phyloP scores from a whole-genome alignment of 2,113 vertebrate species.

The Oreochromis spilurus region DNA sequence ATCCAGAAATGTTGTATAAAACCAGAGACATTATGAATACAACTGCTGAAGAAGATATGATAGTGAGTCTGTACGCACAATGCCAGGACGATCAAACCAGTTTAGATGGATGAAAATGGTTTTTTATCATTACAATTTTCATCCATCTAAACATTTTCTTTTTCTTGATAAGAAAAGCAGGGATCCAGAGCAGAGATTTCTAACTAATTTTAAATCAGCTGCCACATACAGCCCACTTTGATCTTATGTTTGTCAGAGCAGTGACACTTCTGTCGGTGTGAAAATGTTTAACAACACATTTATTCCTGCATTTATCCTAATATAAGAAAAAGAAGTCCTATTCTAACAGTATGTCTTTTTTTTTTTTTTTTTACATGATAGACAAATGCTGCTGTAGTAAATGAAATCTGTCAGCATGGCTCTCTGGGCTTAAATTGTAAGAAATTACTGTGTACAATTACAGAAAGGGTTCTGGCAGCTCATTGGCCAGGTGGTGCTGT shows the following conservation, averaged over 20 bases:
- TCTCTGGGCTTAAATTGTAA: not conserved
- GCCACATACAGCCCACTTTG: not conserved
- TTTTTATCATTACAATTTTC: not conserved
- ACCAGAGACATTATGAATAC: not conserved
- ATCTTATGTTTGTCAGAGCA: not conserved
- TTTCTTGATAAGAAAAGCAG: not conserved
- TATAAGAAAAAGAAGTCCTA: not conserved
- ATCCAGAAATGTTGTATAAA: not conserved
- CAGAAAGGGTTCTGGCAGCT: not conserved
- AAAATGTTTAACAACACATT: not conserved
- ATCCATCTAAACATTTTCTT: not conserved
- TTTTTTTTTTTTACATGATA: rapidly evolving
- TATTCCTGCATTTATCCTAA: not conserved
- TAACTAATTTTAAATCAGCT: not conserved
- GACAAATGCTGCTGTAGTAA: not conserved
- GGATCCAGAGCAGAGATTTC: not conserved
- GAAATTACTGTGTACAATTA: not conserved
- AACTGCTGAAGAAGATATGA: not conserved
- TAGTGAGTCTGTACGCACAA: not conserved
- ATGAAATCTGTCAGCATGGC: not conserved
- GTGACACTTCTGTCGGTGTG: not conserved
- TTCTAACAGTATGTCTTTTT: not conserved
- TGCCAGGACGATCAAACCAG: not conserved
- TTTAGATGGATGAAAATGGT: not conserved
- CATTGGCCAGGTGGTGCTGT: not conserved